Percentiles rank a stretch among this genome's conserved stretches.
Conservation (phyloP, 2,888 invertebrate species). For the Euspilapteryx auroguttella region DNA sequence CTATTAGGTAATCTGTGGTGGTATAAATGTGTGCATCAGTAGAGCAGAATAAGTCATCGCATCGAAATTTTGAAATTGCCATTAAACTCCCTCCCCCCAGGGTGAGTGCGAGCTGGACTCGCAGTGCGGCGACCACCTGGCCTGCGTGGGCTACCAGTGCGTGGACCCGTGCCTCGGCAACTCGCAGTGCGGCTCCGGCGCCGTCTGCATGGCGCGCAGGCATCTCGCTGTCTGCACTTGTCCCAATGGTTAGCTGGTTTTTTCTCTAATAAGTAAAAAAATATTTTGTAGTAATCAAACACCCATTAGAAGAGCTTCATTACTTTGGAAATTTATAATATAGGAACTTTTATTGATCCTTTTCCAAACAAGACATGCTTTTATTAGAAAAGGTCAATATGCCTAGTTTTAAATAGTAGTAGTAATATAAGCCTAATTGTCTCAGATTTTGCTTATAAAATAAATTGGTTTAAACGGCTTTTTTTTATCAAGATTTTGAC, state of each 20-base stretch:
- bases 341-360: no score
- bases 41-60: no score
- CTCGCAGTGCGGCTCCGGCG: constrained; percentile 74
- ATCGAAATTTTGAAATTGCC: no score
- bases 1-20: no score
- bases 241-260: constrained; percentile 53
- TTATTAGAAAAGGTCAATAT: no score
- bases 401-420: no score
- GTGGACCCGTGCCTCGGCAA: constrained; percentile 73
- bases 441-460: no score
- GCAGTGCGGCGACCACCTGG: constrained; percentile 74
- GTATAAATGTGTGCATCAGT: no score
- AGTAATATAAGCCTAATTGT: no score
- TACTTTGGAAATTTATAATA: neutral
- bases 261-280: neutral
- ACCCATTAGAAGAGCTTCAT: neutral
- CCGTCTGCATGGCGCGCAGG: constrained; percentile 72
- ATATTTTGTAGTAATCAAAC: neutral
- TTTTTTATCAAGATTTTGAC: no score
- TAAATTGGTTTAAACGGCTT: no score
- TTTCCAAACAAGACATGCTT: no score
- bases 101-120: constrained; percentile 80
- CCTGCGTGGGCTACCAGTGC: constrained; percentile 77
- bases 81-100: constrained; percentile 29
- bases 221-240: constrained; percentile 86